phyloP scores from a whole-genome alignment of 2,888 invertebrate genomes.

The Cheilosia soror region DNA sequence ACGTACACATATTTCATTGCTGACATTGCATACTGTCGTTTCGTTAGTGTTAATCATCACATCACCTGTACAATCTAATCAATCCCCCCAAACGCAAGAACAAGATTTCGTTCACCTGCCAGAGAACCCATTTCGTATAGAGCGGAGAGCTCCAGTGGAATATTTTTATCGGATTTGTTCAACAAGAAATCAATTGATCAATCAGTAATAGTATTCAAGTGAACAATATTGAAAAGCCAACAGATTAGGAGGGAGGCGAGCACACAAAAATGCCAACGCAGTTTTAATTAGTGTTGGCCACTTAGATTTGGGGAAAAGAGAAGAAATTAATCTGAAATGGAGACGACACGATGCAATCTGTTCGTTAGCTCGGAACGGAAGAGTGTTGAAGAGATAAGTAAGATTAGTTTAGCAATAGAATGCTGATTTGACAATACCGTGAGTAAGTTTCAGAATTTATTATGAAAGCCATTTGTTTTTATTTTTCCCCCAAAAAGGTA shows the following conservation, averaged over 20 bases:
- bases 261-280: not conserved
- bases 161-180: conserved; percentile 39
- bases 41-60: conserved; percentile 5
- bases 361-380: too few relatives aligned
- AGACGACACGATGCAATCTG: too few relatives aligned
- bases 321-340: too few relatives aligned
- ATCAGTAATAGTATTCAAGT: conserved; percentile 39
- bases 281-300: not conserved
- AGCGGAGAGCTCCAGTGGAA: conserved; percentile 5
- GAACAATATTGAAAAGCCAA: conserved; percentile 16
- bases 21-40: not conserved
- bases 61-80: conserved; percentile 18
- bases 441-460: too few relatives aligned
- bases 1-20: not conserved
- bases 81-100: not conserved
- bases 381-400: too few relatives aligned
- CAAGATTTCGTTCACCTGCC: not conserved
- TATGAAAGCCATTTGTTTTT: too few relatives aligned
- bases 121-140: conserved; percentile 1
- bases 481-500: too few relatives aligned
- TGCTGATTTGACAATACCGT: too few relatives aligned
- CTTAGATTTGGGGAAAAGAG: not conserved
- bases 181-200: conserved; percentile 45
- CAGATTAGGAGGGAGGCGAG: not conserved
- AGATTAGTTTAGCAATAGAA: too few relatives aligned